phyloP scores from a whole-genome alignment of 2,888 invertebrate genomes.

The Acleris cristana region DNA sequence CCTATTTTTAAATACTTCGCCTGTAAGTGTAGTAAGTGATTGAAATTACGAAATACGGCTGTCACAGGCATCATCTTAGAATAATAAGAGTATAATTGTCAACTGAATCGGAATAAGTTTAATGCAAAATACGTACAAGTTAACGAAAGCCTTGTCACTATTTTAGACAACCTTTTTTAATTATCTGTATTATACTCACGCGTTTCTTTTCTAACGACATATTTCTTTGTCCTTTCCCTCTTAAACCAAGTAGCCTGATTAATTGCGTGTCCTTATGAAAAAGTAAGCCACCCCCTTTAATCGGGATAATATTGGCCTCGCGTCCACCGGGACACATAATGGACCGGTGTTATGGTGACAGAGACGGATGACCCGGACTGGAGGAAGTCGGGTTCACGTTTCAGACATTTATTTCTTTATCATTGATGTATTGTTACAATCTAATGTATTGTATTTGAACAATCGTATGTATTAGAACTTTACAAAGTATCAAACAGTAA shows the following conservation, averaged over 20 bases:
- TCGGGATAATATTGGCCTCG: constrained; percentile 12
- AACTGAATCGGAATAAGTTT: no score
- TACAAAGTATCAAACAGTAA: not conserved
- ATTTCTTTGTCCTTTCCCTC: no score
- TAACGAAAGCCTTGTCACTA: no score
- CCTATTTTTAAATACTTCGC: no score
- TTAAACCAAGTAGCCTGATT: not conserved
- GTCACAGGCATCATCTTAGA: no score
- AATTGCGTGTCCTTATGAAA: constrained; percentile 13
- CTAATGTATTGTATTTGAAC: not conserved
- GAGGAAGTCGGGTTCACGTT: constrained; percentile 22
- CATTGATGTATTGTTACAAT: constrained; percentile 4
- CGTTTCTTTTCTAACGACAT: no score
- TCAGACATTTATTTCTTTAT: not conserved
- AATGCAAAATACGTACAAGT: no score
- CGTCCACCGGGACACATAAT: constrained; percentile 23
- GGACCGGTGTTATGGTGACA: constrained; percentile 28
- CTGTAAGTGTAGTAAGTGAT: no score
- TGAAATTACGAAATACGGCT: no score
- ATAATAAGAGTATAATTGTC: no score
- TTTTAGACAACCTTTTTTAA: no score
- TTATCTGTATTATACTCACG: no score
- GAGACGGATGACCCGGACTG: constrained; percentile 27
- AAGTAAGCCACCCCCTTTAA: constrained; percentile 7
- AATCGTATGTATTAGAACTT: not conserved